phyloP scores from a whole-genome alignment of 2,797 vertebrate genomes.

The Threskiornis aethiopicus region DNA sequence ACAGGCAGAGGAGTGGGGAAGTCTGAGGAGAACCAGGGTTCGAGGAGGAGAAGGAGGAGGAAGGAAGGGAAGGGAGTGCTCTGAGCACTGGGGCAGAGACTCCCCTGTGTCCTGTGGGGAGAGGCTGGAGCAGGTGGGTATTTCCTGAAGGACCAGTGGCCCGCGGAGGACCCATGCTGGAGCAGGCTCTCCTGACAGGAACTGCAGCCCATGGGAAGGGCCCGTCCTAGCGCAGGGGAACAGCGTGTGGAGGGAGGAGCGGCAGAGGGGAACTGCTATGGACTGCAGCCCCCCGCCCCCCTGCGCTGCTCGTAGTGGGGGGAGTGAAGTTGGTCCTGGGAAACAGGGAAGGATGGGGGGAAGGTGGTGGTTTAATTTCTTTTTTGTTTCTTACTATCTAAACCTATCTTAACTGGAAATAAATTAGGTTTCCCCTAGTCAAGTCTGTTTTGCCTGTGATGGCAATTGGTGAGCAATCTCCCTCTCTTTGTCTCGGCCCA shows the following conservation, averaged over 20 bases:
- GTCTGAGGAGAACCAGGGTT: rapidly evolving
- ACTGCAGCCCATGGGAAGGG: rapidly evolving
- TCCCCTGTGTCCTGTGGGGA: not conserved
- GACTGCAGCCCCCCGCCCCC: rapidly evolving
- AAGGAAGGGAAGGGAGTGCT: not conserved
- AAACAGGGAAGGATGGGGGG: not conserved
- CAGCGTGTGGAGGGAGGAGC: rapidly evolving
- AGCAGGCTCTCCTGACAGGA: not conserved
- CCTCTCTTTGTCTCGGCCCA: rapidly evolving
- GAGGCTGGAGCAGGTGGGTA: not conserved
- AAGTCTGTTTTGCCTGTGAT: not conserved
- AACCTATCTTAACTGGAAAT: not conserved
- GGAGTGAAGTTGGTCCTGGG: not conserved
- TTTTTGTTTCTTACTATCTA: not conserved
- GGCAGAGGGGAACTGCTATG: not conserved
- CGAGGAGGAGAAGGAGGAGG: not conserved
- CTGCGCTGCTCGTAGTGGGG: rapidly evolving
- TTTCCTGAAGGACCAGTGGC: not conserved
- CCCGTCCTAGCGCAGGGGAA: not conserved
- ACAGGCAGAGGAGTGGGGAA: not conserved
- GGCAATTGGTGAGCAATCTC: rapidly evolving
- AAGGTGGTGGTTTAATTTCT: not conserved
- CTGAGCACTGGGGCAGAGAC: rapidly evolving
- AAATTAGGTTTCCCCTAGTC: not conserved
- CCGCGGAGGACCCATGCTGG: rapidly evolving